Conservation (phyloP, 2,113 vertebrate species). For the Gymnarchus niloticus region DNA sequence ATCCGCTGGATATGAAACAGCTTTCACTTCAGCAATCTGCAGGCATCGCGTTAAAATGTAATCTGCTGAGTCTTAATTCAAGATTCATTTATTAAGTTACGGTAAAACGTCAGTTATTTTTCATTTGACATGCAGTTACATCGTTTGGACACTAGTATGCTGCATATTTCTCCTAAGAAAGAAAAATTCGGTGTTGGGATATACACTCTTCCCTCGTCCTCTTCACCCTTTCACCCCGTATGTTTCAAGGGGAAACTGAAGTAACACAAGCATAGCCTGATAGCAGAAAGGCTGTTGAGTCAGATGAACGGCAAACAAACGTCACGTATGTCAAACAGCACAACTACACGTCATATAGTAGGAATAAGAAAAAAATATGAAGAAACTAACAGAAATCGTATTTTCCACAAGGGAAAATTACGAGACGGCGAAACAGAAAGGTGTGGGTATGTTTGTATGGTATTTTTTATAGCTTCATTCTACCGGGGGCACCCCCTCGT, state of each 20-base stretch:
- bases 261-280: not conserved
- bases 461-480: not conserved
- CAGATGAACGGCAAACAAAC: not conserved
- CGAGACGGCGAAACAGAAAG: not conserved
- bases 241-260: not conserved
- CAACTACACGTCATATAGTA: not conserved
- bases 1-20: too few species aligned
- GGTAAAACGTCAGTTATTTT: too few species aligned
- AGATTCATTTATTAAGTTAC: too few species aligned
- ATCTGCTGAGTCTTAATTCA: too few species aligned
- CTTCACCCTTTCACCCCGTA: not conserved
- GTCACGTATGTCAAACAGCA: not conserved
- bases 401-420: conserved; percentile 4
- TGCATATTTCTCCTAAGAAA: not conserved
- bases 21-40: too few species aligned
- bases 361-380: not conserved
- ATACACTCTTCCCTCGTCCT: not conserved
- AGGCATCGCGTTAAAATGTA: too few species aligned
- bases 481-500: not conserved
- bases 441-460: conserved; percentile 4
- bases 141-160: not conserved
- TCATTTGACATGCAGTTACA: not conserved
- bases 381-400: not conserved
- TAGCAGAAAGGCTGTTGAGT: not conserved
- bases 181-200: not conserved